Percentiles rank a stretch among this genome's conserved stretches.
phyloP scores from a whole-genome alignment of 2,113 vertebrate genomes.

The Heterotis niloticus region DNA sequence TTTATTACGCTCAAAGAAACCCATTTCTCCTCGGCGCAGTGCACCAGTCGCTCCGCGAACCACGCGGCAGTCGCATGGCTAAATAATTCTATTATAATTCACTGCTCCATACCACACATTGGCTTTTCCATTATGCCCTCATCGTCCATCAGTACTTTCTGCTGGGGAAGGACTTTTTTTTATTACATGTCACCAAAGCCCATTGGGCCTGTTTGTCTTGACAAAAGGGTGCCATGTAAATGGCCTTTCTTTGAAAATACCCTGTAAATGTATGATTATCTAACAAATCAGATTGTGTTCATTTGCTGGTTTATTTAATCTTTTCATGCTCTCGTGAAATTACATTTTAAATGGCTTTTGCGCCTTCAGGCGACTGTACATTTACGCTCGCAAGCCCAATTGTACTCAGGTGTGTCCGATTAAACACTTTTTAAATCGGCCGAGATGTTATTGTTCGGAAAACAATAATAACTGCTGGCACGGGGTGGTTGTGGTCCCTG shows the following conservation, averaged over 20 bases:
- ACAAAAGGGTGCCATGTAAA: conserved; percentile 2
- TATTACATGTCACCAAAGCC: conserved; percentile 23
- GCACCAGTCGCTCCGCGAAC: not conserved
- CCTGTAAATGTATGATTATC: not conserved
- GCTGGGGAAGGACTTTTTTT: conserved; percentile 4
- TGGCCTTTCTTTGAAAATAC: not conserved
- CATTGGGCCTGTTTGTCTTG: conserved; percentile 13
- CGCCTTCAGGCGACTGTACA: too few species aligned
- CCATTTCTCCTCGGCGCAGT: not conserved
- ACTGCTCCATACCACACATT: conserved; percentile 18
- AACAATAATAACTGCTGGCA: too few species aligned
- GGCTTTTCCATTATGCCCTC: conserved; percentile 17
- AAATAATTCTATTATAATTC: not conserved
- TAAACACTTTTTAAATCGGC: too few species aligned
- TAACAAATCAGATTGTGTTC: not conserved
- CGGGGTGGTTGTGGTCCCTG: too few species aligned
- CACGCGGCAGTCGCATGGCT: not conserved
- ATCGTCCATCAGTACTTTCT: conserved; percentile 28
- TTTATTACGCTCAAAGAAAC: not conserved
- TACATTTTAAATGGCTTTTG: not conserved
- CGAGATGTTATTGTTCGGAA: too few species aligned
- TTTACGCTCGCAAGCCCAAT: too few species aligned
- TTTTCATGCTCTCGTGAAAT: not conserved
- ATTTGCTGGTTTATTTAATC: not conserved
- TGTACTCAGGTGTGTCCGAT: too few species aligned